phyloP scores from a whole-genome alignment of 2,113 vertebrate species.

The Petaurus breviceps region DNA sequence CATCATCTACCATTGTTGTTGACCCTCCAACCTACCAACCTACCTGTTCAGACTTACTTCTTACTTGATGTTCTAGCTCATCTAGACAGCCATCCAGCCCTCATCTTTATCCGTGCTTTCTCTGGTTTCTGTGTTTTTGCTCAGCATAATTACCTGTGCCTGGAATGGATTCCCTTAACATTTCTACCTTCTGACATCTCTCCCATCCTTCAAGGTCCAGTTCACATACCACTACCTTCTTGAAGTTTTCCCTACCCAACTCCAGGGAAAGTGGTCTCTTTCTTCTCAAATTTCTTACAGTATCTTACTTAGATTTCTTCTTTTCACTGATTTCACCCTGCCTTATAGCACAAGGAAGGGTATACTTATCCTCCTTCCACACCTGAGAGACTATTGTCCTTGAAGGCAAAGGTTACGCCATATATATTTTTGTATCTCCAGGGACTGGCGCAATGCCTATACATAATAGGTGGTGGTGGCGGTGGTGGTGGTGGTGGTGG shows the following conservation, averaged over 20 bases:
- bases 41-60: background rate
- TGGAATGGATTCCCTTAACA: background rate
- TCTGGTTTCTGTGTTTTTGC: background rate
- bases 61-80: background rate
- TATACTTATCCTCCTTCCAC: background rate
- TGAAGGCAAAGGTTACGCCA: background rate
- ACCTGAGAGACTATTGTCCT: background rate
- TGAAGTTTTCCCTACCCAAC: background rate
- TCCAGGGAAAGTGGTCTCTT: background rate
- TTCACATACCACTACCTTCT: background rate
- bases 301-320: background rate
- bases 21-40: background rate
- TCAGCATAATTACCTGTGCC: background rate
- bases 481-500: no score
- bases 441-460: background rate
- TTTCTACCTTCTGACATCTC: background rate
- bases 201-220: background rate
- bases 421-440: background rate
- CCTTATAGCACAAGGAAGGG: background rate
- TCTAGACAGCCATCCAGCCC: background rate
- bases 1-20: background rate
- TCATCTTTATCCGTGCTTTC: background rate
- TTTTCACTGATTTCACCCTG: background rate
- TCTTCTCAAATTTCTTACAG: background rate
- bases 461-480: background rate